These are phyloP conservation scores for Stenodema calcarata DNA, from an alignment of 2,888 invertebrate genomes.

Conservation along the genomic window DNA sequence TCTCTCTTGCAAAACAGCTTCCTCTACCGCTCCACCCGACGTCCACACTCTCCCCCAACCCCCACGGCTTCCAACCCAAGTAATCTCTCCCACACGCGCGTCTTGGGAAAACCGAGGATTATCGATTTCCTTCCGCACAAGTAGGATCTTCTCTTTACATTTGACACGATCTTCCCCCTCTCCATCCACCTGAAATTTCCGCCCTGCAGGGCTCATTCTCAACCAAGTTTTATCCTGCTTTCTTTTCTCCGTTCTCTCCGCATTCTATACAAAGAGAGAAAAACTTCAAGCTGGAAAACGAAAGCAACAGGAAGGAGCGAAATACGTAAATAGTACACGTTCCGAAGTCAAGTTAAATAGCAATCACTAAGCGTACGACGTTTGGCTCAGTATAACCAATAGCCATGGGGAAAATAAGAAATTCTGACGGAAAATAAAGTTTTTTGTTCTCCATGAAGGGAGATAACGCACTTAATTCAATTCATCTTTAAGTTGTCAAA, in stretches of 20 bases:
- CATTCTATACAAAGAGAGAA: background rate
- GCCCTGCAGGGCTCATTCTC: background rate
- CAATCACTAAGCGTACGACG: no score
- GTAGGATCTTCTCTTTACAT: slow-evolving; percentile 25
- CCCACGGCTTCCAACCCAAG: background rate
- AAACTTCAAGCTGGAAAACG: background rate
- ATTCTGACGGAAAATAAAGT: no score
- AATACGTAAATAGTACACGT: no score
- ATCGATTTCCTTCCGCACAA: slow-evolving; percentile 42
- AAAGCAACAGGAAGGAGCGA: background rate
- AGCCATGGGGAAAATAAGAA: no score
- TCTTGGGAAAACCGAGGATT: slow-evolving; percentile 23
- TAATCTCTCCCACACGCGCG: slow-evolving; percentile 38
- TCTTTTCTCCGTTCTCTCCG: background rate
- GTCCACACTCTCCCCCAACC: background rate
- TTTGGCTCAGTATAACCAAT: no score
- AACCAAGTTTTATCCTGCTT: background rate
- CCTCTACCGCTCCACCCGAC: background rate
- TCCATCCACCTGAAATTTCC: background rate
- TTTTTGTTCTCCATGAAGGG: no score
- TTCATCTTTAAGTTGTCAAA: no score
- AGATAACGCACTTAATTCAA: no score
- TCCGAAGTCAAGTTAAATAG: no score
- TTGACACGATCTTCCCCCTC: slow-evolving; percentile 3
- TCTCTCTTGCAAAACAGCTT: slow-evolving; percentile 40